Percentiles rank a stretch among this genome's conserved stretches.
These are phyloP conservation scores for Pimephales promelas DNA, from an alignment of 2,113 vertebrate genomes.

Conservation along the genomic window DNA sequence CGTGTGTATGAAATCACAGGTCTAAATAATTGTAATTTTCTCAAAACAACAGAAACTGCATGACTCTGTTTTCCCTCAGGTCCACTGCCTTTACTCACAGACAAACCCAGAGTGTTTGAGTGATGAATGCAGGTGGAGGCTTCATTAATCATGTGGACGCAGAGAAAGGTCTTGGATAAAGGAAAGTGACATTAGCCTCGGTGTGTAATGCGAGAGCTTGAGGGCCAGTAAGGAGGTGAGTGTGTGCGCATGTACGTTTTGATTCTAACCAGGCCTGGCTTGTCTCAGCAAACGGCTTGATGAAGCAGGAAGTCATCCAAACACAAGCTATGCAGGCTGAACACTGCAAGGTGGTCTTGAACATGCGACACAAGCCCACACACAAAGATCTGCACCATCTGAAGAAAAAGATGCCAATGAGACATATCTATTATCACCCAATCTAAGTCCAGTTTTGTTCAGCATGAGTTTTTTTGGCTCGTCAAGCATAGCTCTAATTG, in stretches of 20 bases:
- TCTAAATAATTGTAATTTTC: constrained; percentile 30
- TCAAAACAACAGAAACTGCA: neutral
- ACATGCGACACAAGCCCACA: constrained; percentile 51
- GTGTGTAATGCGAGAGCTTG: constrained; percentile 43
- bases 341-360: constrained; percentile 20
- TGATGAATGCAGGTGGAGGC: constrained; percentile 44
- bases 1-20: neutral
- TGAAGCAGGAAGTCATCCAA: constrained; percentile 59
- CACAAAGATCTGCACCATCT: constrained; percentile 38
- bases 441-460: neutral
- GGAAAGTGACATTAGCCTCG: constrained; percentile 51
- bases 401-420: neutral
- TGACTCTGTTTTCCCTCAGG: constrained; percentile 20
- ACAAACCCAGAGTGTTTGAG: constrained; percentile 25
- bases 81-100: constrained; percentile 24
- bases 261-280: constrained; percentile 56
- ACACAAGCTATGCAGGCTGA: constrained; percentile 35
- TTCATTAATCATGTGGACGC: constrained; percentile 55
- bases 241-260: constrained; percentile 35
- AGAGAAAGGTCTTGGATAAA: constrained; percentile 55
- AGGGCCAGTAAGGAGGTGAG: constrained; percentile 34
- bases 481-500: neutral
- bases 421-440: constrained; percentile 11
- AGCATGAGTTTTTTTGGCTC: neutral
- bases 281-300: constrained; percentile 52